Evolutionary conservation across 1,140 invertebrate species (phyloP), one percentile per base, ranked within the genome.

Genomic region (Trypoxylus dichotomus): DNA sequence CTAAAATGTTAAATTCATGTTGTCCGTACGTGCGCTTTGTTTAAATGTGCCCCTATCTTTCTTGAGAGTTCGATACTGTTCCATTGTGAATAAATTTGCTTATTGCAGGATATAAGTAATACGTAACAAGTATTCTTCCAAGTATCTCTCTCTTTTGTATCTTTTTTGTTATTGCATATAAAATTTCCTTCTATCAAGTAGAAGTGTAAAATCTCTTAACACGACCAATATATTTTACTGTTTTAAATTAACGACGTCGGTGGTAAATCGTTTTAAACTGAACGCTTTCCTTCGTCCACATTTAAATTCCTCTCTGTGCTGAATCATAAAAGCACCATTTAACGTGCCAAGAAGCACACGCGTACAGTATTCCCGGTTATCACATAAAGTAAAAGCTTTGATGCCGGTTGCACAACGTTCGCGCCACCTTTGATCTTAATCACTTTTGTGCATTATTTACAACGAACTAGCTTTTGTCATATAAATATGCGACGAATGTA

Each of bases 391-490:
- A 68, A 68, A 68, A 68, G 21, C 60, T 68, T 68, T 68, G 60
- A 68, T 29, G 60, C 24, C 60, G 7, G 13, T 68, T 68, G 60
- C 60, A 29, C 60, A 68, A 68, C 24, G 27, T 24, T 21, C 60
- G 60, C 60, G 27, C 25, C 60, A 68, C 27, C 60, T 68, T 68
- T 68, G 60, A 68, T 68, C 60, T 68, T 68, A 68, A 68, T 68
- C 60, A 68, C 60, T 68, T 68, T 29, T 68, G 60, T 29, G 60
- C 60, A 68, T 68, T 68, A 68, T 68, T 68, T 68, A 68, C 60
- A 68, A 68, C 60, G 24, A 25, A 68, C 60, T 68, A 68, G 60
- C 60, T 25, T 68, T 68, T 68, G 60, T 68, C 60, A 29, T 13
- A 68, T 29, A 68, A 68, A 25, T 68, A 68, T 68, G 24, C 60